Conservation (phyloP, 2,113 vertebrate species). For the Cephalopterus ornatus region DNA sequence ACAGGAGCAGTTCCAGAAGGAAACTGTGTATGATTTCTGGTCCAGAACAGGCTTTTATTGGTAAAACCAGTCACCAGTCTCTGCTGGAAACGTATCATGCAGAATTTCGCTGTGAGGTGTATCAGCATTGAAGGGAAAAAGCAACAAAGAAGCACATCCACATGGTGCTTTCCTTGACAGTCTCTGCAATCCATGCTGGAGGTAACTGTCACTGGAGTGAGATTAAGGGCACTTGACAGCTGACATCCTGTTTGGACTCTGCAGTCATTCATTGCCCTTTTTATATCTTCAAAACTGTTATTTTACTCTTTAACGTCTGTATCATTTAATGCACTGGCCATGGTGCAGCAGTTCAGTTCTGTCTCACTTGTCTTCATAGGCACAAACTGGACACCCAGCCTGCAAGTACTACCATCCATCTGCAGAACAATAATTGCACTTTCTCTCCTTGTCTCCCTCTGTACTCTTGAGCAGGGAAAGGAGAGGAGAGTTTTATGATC, state of each 20-base stretch:
- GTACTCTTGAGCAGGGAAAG: not conserved
- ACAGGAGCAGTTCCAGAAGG: not conserved
- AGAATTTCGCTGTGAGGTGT: not conserved
- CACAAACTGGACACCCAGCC: not conserved
- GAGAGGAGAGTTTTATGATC: not conserved
- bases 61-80: not conserved
- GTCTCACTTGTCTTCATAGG: not conserved
- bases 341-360: not conserved
- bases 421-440: not conserved
- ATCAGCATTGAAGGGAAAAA: not conserved
- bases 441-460: not conserved
- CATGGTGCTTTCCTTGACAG: not conserved
- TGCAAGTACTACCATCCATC: not conserved
- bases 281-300: not conserved
- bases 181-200: not conserved
- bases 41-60: not conserved
- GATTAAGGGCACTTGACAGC: not conserved
- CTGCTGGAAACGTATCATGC: not conserved
- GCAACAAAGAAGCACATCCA: not conserved
- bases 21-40: not conserved
- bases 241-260: not conserved
- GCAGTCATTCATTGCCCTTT: not conserved
- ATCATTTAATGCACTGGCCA: not conserved
- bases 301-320: not conserved
- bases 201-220: not conserved